Evolutionary conservation across 2,888 invertebrate species (phyloP), one percentile per base, ranked within the genome.

Genomic region (Gymnoscelis rufifasciata): DNA sequence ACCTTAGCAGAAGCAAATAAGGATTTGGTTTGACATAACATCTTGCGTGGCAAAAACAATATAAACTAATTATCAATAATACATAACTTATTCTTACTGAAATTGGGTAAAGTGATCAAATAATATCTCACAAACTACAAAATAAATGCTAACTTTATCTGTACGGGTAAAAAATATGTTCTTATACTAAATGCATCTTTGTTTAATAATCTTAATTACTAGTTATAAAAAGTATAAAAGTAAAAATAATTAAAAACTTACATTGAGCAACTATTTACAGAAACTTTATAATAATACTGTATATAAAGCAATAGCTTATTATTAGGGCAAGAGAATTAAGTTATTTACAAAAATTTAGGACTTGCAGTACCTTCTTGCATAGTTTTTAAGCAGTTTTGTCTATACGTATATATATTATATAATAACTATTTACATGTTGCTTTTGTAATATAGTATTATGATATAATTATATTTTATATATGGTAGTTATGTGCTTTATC

Each of bases 311-410:
- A 47, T 38, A 39, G 24, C 37, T 47, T 51, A 38, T n/a, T 29
- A 42, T 23, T 19, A 14, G 49, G 56, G 56, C 58, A 58, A 58
- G 58, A 58, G 42, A 52, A 28, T 33, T 23, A 10, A 31, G 26
- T 0, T 51, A 52, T 52, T 48, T 56, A 53, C 55, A 51, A 26
- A 35, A 10, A 35, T 11, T n/a, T 14, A 15, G n/a, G 3, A 23
- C 19, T 33, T n/a, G 8, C 8, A 12, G 28, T 30, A 13, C 8
- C n/a, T 33, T 15, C n/a, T 33, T 12, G 13, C n/a, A 33, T 33
- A n/a, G 2, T 10, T 13, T 13, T n/a, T n/a, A n/a, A 30, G 30
- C 8, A 30, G 8, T 12, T 13, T 8, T 4, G 10, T 29, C 29
- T 13, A 13, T 13, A 13, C n/a, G n/a, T n/a, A n/a, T n/a, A n/a